Conservation (phyloP, 2,888 invertebrate species). For the Pandemis cinnamomeana region DNA sequence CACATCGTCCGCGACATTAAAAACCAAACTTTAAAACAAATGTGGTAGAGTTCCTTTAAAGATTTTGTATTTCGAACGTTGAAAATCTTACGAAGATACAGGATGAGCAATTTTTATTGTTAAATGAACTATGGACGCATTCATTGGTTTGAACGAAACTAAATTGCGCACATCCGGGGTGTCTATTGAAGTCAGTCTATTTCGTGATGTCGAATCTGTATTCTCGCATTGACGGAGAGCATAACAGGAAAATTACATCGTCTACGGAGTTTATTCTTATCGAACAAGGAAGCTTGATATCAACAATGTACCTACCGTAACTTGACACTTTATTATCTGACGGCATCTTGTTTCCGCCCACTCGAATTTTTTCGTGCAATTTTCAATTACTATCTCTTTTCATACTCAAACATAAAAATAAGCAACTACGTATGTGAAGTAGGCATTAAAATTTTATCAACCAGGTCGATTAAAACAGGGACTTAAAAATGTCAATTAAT, state of each 20-base stretch:
- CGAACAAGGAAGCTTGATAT: constrained; percentile 58
- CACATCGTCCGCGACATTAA: constrained; percentile 24
- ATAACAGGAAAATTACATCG: constrained; percentile 72
- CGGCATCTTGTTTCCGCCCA: constrained; percentile 38
- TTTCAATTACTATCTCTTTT: constrained; percentile 17
- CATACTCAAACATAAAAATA: neutral
- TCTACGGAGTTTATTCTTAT: constrained; percentile 53
- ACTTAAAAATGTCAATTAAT: constrained; percentile 13
- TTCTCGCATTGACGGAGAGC: constrained; percentile 57
- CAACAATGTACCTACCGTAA: constrained; percentile 49
- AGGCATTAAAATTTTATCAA: neutral
- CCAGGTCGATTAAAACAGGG: neutral
- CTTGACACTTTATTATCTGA: constrained; percentile 54
- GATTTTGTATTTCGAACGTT: constrained; percentile 28
- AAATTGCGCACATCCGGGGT: constrained; percentile 84
- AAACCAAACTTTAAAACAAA: constrained; percentile 36
- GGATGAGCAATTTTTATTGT: constrained; percentile 83
- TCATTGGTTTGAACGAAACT: constrained; percentile 79
- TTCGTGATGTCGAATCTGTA: constrained; percentile 60
- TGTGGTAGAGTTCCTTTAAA: constrained; percentile 45
- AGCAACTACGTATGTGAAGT: no score
- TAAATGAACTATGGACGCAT: constrained; percentile 75
- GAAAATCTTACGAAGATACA: constrained; percentile 54
- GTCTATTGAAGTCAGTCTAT: constrained; percentile 70
- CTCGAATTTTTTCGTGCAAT: constrained; percentile 18